Percentiles rank a stretch among this genome's conserved stretches.
Evolutionary conservation across 1,140 invertebrate species (phyloP).

Genomic region (Latrodectus geometricus): DNA sequence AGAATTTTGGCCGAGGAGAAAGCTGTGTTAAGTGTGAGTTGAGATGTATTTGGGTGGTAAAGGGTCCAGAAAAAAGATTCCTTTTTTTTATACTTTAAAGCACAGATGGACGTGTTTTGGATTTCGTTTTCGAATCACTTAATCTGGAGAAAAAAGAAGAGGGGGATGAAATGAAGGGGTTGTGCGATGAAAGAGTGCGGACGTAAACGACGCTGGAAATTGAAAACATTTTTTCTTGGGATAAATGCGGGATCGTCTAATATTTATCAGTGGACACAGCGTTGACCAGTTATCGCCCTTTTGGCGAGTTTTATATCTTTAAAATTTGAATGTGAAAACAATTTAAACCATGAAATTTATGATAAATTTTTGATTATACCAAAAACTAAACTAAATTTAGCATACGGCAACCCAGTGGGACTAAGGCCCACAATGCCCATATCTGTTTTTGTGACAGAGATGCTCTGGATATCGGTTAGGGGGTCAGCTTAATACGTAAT

Average conservation of each 20-base stretch:
- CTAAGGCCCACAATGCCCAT: no score
- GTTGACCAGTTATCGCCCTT: no score
- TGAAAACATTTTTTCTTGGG: constrained; percentile 52
- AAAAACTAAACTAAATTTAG: no score
- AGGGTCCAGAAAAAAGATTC: constrained; percentile 4
- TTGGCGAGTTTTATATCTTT: no score
- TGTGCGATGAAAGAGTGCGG: constrained; percentile 7
- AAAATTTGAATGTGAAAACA: no score
- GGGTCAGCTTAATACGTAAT: no score
- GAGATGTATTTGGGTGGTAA: constrained; percentile 17
- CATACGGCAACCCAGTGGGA: no score
- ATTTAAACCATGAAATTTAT: no score
- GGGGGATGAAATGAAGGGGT: background rate
- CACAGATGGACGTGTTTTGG: constrained; percentile 46
- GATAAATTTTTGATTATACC: no score
- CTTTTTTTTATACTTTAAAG: constrained; percentile 12
- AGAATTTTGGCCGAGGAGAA: background rate
- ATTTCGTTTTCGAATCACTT: constrained; percentile 37
- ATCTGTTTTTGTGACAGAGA: no score
- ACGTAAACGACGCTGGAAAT: constrained; percentile 56
- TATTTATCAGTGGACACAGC: background rate
- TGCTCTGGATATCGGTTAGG: no score
- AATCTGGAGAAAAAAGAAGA: background rate
- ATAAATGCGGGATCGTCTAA: background rate
- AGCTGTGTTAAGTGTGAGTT: background rate